Base-by-base conservation (phyloP, 2,888 invertebrate species). In the Notocelia uddmanniana region DNA sequence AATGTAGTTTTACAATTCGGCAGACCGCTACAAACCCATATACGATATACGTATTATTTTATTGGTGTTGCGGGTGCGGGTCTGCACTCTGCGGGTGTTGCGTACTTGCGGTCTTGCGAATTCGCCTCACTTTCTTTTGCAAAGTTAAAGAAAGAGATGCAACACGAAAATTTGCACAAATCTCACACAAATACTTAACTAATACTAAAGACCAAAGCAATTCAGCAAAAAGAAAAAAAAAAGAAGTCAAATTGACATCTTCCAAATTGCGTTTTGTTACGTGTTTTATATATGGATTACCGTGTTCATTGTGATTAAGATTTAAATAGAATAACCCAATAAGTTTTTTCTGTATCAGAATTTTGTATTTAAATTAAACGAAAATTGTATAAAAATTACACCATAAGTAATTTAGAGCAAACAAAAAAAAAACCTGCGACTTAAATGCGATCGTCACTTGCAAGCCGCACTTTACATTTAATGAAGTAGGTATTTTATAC, bases 391-490 rank as follows among this genome's bases (percentile, higher is more conserved):
- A 15, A 45, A 45, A 45, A n/a, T 1, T 15, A 45, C 8, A 6
- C 13, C 2, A n/a, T n/a, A 2, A 45, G 21, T 26, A 23, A 48
- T 3, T 2, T 10, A 19, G n/a, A 31, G 9, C 21, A 26, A 11
- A 41, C 10, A 26, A 34, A 21, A 45, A 57, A 18, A 18, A n/a
- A 31, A 11, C 6, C 13, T 15, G 10, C 23, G 41, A 66, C 68
- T 48, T 52, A 54, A 5, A 15, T 45, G 45, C 18, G 57, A 83
- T 83, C 82, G 80, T 74, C 84, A 74, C 81, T 75, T 54, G 74
- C 18, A 81, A 74, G 69, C 87, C 81, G 89, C 81, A 87, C 85
- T 75, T 87, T 83, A 77, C 75, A 85, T 82, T 80, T 79, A 80
- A 79, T 78, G 67, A 69, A 74, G 74, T 67, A 72, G 73, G 67